Conservation (phyloP, 2,113 vertebrate genomes). For the Psilopsiagon aurifrons region DNA sequence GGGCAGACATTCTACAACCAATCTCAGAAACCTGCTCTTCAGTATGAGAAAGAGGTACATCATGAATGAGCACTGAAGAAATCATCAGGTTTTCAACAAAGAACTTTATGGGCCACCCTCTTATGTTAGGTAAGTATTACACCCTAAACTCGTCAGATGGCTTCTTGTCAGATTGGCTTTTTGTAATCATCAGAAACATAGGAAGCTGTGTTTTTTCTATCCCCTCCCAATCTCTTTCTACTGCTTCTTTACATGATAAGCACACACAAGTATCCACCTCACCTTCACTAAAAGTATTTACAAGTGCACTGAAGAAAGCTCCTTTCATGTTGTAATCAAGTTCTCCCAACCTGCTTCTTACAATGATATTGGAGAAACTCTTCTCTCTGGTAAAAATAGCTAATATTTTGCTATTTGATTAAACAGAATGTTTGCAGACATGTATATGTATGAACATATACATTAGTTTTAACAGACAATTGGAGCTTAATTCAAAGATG, state of each 20-base stretch:
- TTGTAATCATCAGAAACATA: background rate
- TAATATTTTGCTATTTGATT: background rate
- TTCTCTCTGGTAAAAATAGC: background rate
- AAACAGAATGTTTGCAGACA: background rate
- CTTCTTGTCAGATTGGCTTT: background rate
- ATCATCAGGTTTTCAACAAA: background rate
- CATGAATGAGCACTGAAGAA: background rate
- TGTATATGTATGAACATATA: background rate
- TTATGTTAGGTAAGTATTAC: background rate
- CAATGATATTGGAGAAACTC: background rate
- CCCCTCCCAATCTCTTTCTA: background rate
- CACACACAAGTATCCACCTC: background rate
- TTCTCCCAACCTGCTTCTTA: background rate
- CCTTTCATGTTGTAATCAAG: background rate
- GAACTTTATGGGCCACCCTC: background rate
- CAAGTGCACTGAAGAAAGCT: background rate
- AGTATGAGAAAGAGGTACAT: background rate
- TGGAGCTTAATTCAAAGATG: background rate
- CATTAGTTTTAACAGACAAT: background rate
- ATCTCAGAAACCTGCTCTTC: background rate
- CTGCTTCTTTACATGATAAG: background rate
- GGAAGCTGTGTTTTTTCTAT: background rate
- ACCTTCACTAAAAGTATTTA: background rate
- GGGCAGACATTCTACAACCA: background rate
- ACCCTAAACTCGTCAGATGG: background rate